phyloP scores from a whole-genome alignment of 92 coral and sea anemone genomes.

The Phymanthus crucifer region DNA sequence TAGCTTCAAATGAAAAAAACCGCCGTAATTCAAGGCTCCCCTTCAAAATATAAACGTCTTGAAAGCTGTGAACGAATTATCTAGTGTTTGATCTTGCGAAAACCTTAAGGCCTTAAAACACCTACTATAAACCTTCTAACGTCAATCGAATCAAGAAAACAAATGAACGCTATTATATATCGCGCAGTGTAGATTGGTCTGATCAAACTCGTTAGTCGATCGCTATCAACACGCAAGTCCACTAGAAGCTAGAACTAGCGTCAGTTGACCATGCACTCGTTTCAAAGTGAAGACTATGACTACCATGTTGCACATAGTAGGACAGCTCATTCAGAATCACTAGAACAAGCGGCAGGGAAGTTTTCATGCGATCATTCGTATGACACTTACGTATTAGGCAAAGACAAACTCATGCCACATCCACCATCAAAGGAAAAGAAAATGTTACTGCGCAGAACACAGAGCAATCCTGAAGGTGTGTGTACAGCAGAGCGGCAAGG shows the following conservation, averaged over 20 bases:
- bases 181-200: background rate
- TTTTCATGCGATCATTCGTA: background rate
- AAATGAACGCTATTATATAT: background rate
- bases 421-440: slow-evolving; percentile 14
- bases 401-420: slow-evolving; percentile 13
- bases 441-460: slow-evolving; percentile 11
- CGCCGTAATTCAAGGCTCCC: too few relatives aligned
- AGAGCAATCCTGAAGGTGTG: slow-evolving; percentile 25
- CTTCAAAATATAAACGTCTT: too few relatives aligned
- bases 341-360: background rate
- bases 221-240: background rate
- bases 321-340: background rate
- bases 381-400: background rate
- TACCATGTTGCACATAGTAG: background rate
- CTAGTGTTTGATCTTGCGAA: background rate
- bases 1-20: background rate
- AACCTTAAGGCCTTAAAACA: background rate
- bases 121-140: background rate
- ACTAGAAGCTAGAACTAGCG: background rate
- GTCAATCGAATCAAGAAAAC: background rate
- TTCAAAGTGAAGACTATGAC: background rate
- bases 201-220: background rate
- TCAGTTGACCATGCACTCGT: background rate
- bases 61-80: background rate
- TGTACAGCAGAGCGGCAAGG: background rate